These are phyloP conservation scores for Helleia helle DNA, from an alignment of 2,888 invertebrate species.

Conservation along the genomic window DNA sequence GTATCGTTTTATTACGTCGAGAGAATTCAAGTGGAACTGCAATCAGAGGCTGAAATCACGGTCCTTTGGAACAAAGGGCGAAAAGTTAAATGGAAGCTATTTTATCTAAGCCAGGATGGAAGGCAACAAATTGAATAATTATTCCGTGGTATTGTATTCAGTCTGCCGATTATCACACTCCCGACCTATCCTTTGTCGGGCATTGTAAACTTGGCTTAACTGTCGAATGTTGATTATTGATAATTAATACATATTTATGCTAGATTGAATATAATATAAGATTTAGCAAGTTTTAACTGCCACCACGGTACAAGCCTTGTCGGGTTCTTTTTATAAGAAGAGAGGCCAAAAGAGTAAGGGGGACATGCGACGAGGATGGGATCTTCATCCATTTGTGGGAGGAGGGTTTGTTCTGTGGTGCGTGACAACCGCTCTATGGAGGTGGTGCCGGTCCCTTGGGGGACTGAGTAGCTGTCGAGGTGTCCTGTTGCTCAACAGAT, in stretches of 20 bases:
- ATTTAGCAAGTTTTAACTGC: no score
- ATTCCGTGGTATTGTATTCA: conserved; percentile 24
- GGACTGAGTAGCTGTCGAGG: no score
- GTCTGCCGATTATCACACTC: conserved; percentile 8
- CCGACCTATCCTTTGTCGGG: neutral
- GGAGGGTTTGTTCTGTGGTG: no score
- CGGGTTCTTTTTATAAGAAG: no score
- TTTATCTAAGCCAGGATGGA: conserved; percentile 32
- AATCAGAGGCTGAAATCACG: conserved; percentile 37
- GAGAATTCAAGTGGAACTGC: conserved; percentile 20
- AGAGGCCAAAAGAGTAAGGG: no score
- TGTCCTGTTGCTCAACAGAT: no score
- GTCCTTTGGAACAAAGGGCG: conserved; percentile 33
- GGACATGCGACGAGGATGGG: no score
- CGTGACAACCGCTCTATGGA: no score
- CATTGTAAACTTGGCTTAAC: conserved; percentile 2
- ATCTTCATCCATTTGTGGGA: no score
- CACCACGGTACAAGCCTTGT: no score
- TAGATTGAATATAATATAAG: no score
- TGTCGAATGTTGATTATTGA: neutral
- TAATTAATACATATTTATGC: neutral
- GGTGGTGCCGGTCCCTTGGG: no score
- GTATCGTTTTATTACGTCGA: conserved; percentile 18
- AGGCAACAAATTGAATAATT: conserved; percentile 64
- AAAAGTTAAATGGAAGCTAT: conserved; percentile 43